Conservation (phyloP, 2,797 vertebrate genomes). For the Hypotaenidia philippensis region DNA sequence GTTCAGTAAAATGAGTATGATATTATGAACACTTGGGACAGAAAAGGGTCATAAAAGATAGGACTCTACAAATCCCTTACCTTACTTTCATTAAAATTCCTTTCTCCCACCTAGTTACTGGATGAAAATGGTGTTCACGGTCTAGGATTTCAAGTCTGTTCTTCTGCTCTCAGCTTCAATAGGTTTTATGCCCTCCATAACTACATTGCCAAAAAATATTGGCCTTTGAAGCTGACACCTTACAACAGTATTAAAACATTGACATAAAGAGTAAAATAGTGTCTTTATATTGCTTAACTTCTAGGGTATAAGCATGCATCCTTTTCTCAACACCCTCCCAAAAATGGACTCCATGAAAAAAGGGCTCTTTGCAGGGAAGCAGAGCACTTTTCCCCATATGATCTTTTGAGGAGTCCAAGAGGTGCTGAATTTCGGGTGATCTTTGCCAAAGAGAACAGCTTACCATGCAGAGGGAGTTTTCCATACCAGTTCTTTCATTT, state of each 20-base stretch:
- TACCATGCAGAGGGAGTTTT: neutral
- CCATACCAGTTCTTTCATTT: neutral
- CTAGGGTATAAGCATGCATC: neutral
- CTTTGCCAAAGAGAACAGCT: neutral
- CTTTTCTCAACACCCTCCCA: neutral
- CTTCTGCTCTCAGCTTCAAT: neutral
- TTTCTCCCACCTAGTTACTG: neutral
- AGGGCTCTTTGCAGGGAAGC: rapidly evolving
- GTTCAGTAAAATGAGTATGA: neutral
- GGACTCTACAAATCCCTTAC: neutral
- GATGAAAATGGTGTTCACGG: neutral
- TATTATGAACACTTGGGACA: neutral
- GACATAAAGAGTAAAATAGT: neutral
- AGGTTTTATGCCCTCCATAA: neutral
- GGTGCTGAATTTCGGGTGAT: neutral
- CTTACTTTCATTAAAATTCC: neutral
- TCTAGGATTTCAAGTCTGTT: neutral
- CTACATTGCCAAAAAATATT: neutral
- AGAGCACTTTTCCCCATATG: rapidly evolving
- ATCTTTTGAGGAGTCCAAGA: neutral
- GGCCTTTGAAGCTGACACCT: neutral
- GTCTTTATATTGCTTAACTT: neutral
- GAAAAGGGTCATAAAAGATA: neutral
- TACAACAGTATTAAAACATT: neutral
- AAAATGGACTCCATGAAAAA: neutral